phyloP scores from a whole-genome alignment of 2,113 vertebrate genomes.

The Lota lota region DNA sequence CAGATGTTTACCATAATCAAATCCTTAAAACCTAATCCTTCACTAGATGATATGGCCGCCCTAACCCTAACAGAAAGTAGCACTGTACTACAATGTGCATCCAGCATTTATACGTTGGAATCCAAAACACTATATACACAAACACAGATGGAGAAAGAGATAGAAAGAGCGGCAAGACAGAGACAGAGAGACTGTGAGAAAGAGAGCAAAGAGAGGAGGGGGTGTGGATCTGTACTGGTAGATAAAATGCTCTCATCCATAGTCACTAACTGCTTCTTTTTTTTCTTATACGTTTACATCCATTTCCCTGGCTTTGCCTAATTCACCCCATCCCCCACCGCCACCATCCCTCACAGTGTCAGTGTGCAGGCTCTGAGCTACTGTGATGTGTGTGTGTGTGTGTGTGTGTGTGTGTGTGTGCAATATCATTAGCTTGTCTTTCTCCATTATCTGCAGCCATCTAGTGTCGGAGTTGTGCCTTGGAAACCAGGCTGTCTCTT shows the following conservation, averaged over 20 bases:
- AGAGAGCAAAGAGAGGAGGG: no score
- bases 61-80: no score
- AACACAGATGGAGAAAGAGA: neutral
- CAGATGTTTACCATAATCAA: no score
- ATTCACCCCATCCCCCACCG: neutral
- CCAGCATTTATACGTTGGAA: no score
- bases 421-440: conserved; percentile 67
- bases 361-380: conserved; percentile 19
- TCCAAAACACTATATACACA: neutral
- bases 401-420: conserved; percentile 35
- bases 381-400: conserved; percentile 35
- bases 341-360: conserved; percentile 3
- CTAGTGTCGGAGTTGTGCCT: conserved; percentile 78
- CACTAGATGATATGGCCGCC: no score
- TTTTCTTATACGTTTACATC: neutral
- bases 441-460: conserved; percentile 82
- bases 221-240: no score
- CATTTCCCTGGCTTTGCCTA: no score
- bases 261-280: conserved; percentile 2
- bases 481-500: conserved; percentile 55
- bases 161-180: neutral
- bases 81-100: no score
- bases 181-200: neutral
- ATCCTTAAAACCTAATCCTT: no score
- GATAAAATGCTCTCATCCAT: no score